Evolutionary conservation across 2,888 invertebrate species (phyloP).

Genomic region (Chrysomela aeneicollis): DNA sequence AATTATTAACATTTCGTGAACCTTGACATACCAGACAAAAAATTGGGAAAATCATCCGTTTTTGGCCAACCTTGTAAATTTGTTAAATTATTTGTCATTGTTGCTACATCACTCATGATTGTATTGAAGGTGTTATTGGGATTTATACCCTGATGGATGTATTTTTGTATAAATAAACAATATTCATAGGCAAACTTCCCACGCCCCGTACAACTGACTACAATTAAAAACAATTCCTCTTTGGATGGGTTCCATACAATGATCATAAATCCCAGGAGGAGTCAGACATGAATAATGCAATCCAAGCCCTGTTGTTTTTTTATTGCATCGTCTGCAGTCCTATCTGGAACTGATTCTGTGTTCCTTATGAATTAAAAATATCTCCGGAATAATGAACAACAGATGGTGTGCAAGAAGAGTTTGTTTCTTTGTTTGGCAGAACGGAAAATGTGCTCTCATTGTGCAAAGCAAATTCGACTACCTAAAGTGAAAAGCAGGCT

Average conservation of each 20-base stretch:
- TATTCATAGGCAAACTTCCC: too few species aligned
- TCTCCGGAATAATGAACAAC: constrained; percentile 17
- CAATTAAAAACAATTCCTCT: not conserved
- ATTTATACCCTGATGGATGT: too few species aligned
- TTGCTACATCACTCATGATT: too few species aligned
- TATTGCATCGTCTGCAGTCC: constrained; percentile 16
- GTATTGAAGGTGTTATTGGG: too few species aligned
- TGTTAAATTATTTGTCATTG: too few species aligned
- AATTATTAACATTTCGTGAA: too few species aligned
- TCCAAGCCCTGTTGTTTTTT: constrained; percentile 3
- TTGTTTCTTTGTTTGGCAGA: constrained; percentile 5
- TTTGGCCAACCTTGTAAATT: too few species aligned
- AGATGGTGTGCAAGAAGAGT: constrained; percentile 14
- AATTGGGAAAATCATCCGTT: too few species aligned
- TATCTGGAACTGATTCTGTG: constrained; percentile 12
- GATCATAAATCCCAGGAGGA: not conserved
- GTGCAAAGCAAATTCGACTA: not conserved
- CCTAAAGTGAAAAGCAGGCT: not conserved
- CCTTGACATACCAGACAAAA: too few species aligned
- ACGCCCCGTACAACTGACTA: not conserved
- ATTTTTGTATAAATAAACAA: too few species aligned
- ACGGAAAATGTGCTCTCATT: not conserved
- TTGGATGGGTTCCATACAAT: not conserved
- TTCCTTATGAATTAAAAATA: constrained; percentile 24
- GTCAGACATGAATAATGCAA: constrained; percentile 1